These are phyloP conservation scores for Schizothorax lantsangensis DNA, from an alignment of 2,797 vertebrate species.

Conservation along the genomic window DNA sequence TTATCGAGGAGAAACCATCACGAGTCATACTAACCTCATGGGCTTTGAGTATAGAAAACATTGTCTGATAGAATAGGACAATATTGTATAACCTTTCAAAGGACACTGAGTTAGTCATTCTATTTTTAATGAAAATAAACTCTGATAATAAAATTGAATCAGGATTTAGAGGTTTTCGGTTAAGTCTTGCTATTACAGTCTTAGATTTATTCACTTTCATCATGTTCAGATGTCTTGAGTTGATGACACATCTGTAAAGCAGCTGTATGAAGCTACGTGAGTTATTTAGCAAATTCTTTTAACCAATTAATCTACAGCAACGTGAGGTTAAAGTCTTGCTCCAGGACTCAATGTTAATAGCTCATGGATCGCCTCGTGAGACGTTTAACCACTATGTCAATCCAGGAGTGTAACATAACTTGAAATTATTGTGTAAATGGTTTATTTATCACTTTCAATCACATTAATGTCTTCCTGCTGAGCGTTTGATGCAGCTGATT, in stretches of 20 bases:
- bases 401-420: background rate
- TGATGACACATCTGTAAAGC: constrained; percentile 4
- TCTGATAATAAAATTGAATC: background rate
- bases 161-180: background rate
- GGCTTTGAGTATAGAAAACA: constrained; percentile 28
- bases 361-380: background rate
- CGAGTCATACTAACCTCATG: constrained; percentile 33
- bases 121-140: constrained; percentile 3
- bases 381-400: background rate
- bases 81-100: constrained; percentile 24
- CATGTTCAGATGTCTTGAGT: background rate
- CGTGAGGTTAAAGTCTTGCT: background rate
- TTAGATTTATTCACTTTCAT: background rate
- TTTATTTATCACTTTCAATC: background rate
- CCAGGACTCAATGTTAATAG: background rate
- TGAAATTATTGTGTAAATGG: background rate
- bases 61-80: constrained; percentile 23
- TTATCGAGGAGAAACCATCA: constrained; percentile 55
- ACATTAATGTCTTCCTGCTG: background rate
- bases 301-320: background rate
- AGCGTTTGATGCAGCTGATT: background rate
- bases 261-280: background rate
- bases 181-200: background rate
- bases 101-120: background rate
- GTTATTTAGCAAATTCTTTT: background rate